phyloP scores from a whole-genome alignment of 1,140 invertebrate species.

The Drosophila willistoni region DNA sequence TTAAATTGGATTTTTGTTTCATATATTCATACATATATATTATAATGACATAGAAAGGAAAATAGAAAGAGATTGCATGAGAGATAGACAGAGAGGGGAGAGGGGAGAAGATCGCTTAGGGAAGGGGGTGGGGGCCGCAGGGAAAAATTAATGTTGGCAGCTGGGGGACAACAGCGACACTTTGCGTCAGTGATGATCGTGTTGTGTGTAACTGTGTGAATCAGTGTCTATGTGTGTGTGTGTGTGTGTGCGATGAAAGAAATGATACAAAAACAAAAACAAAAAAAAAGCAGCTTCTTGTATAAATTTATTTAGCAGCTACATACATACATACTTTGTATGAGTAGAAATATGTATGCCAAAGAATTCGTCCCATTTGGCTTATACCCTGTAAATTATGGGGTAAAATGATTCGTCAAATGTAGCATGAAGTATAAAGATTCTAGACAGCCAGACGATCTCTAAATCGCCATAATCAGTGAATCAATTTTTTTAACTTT shows the following conservation, averaged over 20 bases:
- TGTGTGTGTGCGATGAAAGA: slow-evolving; percentile 58
- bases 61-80: slow-evolving; percentile 22
- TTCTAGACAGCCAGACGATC: no score
- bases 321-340: slow-evolving; percentile 27
- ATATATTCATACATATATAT: slow-evolving; percentile 4
- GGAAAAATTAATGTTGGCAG: slow-evolving; percentile 54
- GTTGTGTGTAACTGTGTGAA: slow-evolving; percentile 25
- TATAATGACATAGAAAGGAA: slow-evolving; percentile 25
- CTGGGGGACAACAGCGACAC: slow-evolving; percentile 68
- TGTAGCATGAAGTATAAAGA: no score
- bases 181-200: slow-evolving; percentile 63
- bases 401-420: no score
- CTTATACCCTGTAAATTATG: not conserved
- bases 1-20: slow-evolving; percentile 31
- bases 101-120: not conserved
- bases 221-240: slow-evolving; percentile 21
- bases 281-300: slow-evolving; percentile 25
- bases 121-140: not conserved
- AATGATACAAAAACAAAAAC: slow-evolving; percentile 59
- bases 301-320: slow-evolving; percentile 60
- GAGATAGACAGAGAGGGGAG: not conserved
- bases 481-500: no score
- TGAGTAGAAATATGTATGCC: no score
- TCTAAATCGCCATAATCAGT: no score
- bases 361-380: not conserved